Evolutionary conservation across 2,888 invertebrate genomes (phyloP).

Genomic region (Drosophila dives): DNA sequence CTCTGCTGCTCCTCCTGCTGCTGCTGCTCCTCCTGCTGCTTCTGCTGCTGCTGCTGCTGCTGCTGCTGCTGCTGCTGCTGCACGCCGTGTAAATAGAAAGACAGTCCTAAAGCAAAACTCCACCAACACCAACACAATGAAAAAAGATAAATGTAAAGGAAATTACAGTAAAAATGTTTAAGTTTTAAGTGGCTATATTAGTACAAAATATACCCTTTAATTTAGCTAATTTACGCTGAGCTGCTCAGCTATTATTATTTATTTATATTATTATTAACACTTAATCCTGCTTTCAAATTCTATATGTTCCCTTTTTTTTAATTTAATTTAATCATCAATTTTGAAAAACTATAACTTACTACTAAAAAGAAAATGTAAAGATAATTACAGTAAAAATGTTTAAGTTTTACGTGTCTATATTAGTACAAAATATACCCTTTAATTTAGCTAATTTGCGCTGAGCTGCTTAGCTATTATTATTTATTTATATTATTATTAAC

Average conservation of each 20-base stretch:
- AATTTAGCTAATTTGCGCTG: background rate
- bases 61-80: constrained; percentile 34
- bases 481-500: too few relatives aligned
- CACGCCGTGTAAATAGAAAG: constrained; percentile 54
- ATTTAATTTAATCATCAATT: background rate
- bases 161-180: background rate
- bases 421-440: constrained; percentile 7
- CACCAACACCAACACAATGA: constrained; percentile 6
- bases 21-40: constrained; percentile 41
- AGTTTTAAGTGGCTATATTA: background rate
- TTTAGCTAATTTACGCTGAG: too few relatives aligned
- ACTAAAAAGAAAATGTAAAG: background rate
- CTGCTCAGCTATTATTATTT: background rate
- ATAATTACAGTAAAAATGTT: background rate
- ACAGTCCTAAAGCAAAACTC: constrained; percentile 31
- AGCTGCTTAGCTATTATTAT: background rate
- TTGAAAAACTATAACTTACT: background rate
- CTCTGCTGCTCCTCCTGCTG: constrained; percentile 49
- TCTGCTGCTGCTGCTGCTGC: background rate
- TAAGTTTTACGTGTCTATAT: too few relatives aligned
- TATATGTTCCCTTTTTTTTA: background rate
- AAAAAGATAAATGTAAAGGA: background rate
- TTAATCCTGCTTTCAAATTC: background rate
- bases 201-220: constrained; percentile 11
- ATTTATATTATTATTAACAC: too few relatives aligned